Conservation (phyloP, 2,797 vertebrate species). For the Pagetopsis macropterus region DNA sequence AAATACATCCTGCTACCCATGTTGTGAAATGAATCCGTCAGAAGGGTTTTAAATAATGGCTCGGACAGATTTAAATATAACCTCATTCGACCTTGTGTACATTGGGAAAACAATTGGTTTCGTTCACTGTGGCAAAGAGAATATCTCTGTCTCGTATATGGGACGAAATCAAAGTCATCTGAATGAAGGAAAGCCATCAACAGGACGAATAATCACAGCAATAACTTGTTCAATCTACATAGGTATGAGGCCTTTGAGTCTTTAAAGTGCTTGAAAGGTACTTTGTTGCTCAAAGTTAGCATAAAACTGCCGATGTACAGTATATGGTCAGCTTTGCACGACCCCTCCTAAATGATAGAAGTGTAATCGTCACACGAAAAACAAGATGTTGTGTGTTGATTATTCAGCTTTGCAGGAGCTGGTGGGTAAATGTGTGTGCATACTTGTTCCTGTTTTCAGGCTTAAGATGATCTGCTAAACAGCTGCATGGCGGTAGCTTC, state of each 20-base stretch:
- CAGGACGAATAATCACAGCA: background rate
- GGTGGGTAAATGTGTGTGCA: background rate
- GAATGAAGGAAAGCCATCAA: background rate
- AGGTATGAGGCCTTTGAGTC: background rate
- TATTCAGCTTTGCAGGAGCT: background rate
- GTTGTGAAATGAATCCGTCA: slow-evolving; percentile 14
- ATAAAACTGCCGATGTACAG: background rate
- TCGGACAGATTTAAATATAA: background rate
- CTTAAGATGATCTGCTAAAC: too few relatives aligned
- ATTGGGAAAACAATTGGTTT: background rate
- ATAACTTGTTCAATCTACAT: background rate
- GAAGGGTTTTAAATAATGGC: slow-evolving; percentile 5
- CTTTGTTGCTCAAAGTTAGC: background rate
- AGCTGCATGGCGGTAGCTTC: background rate
- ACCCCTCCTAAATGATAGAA: background rate
- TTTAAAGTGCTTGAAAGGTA: background rate
- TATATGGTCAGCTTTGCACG: background rate
- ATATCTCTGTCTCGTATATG: background rate
- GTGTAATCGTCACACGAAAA: background rate
- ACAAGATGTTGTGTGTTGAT: too few relatives aligned
- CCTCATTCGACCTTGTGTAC: background rate
- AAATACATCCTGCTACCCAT: slow-evolving; percentile 33
- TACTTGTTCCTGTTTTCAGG: background rate
- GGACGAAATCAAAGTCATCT: background rate
- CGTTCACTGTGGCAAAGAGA: background rate